Base-by-base conservation (phyloP, 2,797 vertebrate species). In the Cryptoblepharus egeriae region DNA sequence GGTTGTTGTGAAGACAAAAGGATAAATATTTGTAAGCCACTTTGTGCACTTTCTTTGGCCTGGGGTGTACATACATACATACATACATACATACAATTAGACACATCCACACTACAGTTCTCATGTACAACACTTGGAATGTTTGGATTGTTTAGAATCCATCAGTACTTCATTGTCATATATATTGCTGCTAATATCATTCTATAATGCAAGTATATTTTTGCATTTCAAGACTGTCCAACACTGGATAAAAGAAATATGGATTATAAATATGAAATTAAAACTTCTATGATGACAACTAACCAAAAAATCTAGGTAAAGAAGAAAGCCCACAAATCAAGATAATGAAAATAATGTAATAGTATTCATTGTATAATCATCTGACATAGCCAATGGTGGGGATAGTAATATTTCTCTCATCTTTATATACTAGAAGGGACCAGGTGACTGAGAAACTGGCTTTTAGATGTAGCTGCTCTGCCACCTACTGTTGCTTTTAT, bases 401-500 rank as follows among this genome's bases (percentile, higher is more conserved):
- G 77, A 73, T 85, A 90, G n/a, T n/a, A n/a, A 88, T 91, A 92
- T 91, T 84, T 74, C 75, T 79, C 70, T 52, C 30, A 32, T 71
- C 78, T 69, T 55, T 0, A 52, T 67, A 85, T 73, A 85, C 12
- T 13, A 70, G 84, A 88, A 85, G 81, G 81, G 26, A 65, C 24
- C 13, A 81, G 84, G 20, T 13, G 0, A 24, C 58, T 80, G 80
- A 75, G 64, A 85, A 80, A 84, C 2, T 57, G 79, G 81, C 28
- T 74, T 88, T 91, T 79, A 68, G 75, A 88, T 92, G 94, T 94
- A 92, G 90, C 87, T 93, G 93, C 86, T 93, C 95, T 94, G 96
- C 95, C 96, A 95, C 93, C 96, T 96, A 93, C 94, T 93, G 96
- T 93, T 85, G 81, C 1, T 68, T 32, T 35, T n/a, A 86, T 80